Conservation (phyloP, 2,113 vertebrate genomes). For the Eulemur macaco region DNA sequence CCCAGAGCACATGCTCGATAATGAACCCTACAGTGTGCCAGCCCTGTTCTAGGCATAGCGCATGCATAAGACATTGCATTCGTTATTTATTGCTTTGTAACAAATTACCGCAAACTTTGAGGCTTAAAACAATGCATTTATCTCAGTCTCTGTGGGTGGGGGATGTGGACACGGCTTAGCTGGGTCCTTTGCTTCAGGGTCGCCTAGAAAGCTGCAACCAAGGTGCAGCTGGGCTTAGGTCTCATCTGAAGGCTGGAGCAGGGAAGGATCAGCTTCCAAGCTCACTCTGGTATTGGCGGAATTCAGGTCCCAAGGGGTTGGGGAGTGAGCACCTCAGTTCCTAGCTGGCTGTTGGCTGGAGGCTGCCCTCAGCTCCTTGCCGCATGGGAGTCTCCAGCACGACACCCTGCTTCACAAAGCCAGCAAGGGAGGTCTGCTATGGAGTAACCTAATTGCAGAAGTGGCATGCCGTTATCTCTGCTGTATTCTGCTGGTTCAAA, state of each 20-base stretch:
- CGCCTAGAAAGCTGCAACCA: background rate
- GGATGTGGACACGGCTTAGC: background rate
- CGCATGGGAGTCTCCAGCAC: background rate
- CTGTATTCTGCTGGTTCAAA: background rate
- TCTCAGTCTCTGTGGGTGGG: background rate
- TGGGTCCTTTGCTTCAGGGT: background rate
- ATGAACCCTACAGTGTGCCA: background rate
- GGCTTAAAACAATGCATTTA: background rate
- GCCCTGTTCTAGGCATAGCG: background rate
- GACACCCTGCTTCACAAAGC: background rate
- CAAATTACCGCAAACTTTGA: background rate
- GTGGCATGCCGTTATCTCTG: background rate
- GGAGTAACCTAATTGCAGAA: background rate
- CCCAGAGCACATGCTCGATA: background rate
- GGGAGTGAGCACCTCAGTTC: background rate
- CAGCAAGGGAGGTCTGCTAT: background rate
- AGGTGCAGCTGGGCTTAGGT: background rate
- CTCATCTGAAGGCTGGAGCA: background rate
- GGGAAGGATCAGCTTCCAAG: background rate
- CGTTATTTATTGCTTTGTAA: background rate
- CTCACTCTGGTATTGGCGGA: background rate
- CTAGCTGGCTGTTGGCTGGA: background rate
- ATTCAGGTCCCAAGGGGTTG: background rate
- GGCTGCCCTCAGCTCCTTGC: background rate
- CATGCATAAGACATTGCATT: too few relatives aligned